phyloP scores from a whole-genome alignment of 2,113 vertebrate species.

The Nesogale talazaci region DNA sequence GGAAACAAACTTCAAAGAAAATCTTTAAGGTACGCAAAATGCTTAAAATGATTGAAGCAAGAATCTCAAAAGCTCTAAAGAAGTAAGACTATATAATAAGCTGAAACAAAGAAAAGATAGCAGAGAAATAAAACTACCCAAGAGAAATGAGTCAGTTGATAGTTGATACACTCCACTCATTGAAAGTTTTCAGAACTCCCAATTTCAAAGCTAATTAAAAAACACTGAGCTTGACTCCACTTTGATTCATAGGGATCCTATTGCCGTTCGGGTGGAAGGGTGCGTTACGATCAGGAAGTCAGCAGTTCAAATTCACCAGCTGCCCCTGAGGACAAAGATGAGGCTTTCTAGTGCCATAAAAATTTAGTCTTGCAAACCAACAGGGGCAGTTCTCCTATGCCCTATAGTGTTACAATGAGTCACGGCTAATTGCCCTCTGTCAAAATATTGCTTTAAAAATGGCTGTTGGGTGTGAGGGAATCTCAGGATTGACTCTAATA shows the following conservation, averaged over 20 bases:
- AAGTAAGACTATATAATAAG: background rate
- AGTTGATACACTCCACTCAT: background rate
- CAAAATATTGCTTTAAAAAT: constrained; percentile 56
- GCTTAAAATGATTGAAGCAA: background rate
- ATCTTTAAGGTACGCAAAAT: no score
- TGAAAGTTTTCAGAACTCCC: background rate
- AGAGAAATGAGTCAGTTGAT: background rate
- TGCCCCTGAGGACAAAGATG: no score
- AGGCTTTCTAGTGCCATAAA: no score
- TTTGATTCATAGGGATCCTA: no score
- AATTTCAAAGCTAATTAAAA: constrained; percentile 31
- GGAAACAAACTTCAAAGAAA: background rate
- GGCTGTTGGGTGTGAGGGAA: background rate
- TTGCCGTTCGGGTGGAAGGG: no score
- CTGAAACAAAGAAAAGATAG: background rate
- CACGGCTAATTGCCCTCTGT: constrained; percentile 36
- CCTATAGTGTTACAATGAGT: background rate
- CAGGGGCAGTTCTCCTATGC: no score
- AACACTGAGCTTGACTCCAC: no score
- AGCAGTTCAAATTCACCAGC: no score
- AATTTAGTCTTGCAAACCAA: no score
- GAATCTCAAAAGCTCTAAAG: background rate
- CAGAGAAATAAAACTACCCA: background rate
- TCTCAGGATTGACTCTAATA: constrained; percentile 22
- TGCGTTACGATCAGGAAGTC: no score